A percentile compares a stretch with the other conserved stretches of the same genome.
Evolutionary conservation across 2,888 invertebrate genomes (phyloP).

Genomic region (Archips crataeganus): DNA sequence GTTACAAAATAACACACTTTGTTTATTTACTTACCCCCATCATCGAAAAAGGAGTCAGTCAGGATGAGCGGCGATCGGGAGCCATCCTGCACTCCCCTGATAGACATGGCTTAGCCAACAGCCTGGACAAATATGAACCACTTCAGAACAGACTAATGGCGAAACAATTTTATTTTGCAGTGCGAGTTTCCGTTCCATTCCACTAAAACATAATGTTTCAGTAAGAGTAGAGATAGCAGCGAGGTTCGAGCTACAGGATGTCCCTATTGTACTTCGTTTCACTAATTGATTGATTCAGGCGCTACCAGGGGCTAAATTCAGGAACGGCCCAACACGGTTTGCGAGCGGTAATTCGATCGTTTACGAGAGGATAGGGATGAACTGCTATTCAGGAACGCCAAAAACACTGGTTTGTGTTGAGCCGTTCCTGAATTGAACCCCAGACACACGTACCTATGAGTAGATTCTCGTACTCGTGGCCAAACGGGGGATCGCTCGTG

Average conservation of each 20-base stretch:
- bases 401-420: no score
- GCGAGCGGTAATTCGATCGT: no score
- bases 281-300: no score
- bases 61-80: slow-evolving; percentile 74
- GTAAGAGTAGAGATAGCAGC: slow-evolving; percentile 5
- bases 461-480: no score
- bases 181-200: slow-evolving; percentile 37
- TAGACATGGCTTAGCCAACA: slow-evolving; percentile 64
- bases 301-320: no score
- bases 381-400: no score
- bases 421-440: no score
- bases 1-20: neutral
- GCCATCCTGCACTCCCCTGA: slow-evolving; percentile 78
- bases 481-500: no score
- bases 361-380: no score
- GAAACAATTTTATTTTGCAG: slow-evolving; percentile 16
- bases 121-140: slow-evolving; percentile 39
- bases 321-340: no score
- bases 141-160: neutral
- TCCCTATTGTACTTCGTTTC: no score
- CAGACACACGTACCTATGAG: no score
- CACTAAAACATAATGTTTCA: slow-evolving; percentile 10
- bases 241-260: slow-evolving; percentile 14
- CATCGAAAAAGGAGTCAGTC: slow-evolving; percentile 80
- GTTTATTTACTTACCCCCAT: slow-evolving; percentile 65